These are phyloP conservation scores for Hirtodrosophila confusa DNA, from an alignment of 2,888 invertebrate species.

Conservation along the genomic window DNA sequence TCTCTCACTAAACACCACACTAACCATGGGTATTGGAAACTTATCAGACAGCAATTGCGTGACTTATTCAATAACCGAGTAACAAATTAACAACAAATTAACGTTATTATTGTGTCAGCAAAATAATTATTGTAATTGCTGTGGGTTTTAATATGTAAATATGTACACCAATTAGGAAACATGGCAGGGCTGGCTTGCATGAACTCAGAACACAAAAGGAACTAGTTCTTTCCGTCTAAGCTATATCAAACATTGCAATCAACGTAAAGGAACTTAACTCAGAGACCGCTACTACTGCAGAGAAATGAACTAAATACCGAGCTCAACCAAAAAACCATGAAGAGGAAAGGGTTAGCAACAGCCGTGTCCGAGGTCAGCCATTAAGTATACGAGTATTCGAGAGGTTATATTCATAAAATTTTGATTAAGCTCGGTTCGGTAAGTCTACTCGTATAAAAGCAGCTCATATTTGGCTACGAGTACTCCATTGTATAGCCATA, in stretches of 20 bases:
- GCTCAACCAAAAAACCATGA: not conserved
- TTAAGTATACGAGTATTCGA: not conserved
- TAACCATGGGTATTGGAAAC: not conserved
- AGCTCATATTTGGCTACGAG: not conserved
- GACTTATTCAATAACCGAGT: slow-evolving; percentile 37
- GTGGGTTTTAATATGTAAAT: slow-evolving; percentile 54
- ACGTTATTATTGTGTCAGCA: slow-evolving; percentile 40
- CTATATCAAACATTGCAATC: not conserved
- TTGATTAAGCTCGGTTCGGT: not conserved
- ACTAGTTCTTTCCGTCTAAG: slow-evolving; percentile 12
- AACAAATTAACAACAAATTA: slow-evolving; percentile 28
- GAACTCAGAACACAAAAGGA: not conserved
- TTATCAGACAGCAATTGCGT: slow-evolving; percentile 44
- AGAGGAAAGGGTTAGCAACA: not conserved
- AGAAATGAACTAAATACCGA: not conserved
- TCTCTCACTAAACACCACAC: slow-evolving; percentile 16
- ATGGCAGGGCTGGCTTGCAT: slow-evolving; percentile 44
- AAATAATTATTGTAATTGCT: slow-evolving; percentile 67
- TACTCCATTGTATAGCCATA: slow-evolving; percentile 3
- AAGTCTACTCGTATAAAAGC: slow-evolving; percentile 54
- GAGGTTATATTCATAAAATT: slow-evolving; percentile 6
- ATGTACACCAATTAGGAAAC: slow-evolving; percentile 37
- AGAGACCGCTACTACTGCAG: not conserved
- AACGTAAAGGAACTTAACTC: not conserved
- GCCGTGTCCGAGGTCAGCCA: not conserved